phyloP scores from a whole-genome alignment of 2,888 invertebrate species.

The Agonum fuliginosum region DNA sequence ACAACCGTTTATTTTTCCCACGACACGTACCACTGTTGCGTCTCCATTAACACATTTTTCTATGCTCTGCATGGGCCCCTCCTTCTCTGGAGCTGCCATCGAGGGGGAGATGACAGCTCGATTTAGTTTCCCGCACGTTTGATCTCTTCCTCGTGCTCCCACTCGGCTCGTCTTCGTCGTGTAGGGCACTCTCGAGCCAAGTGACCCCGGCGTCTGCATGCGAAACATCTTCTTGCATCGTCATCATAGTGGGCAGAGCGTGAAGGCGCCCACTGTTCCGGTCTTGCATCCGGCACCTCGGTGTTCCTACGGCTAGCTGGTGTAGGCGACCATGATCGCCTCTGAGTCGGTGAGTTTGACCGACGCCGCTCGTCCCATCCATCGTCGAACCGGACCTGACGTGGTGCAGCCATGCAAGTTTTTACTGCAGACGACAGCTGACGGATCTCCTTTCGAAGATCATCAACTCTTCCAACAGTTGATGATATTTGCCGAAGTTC shows the following conservation, averaged over 20 bases:
- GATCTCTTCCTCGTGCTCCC: too few relatives aligned
- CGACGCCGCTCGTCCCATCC: neutral
- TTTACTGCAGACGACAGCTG: neutral
- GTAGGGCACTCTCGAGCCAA: neutral
- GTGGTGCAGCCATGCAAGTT: neutral
- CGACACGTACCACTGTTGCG: slow-evolving; percentile 1
- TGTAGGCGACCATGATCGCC: neutral
- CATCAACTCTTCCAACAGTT: neutral
- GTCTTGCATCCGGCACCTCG: too few relatives aligned
- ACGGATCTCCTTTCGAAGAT: neutral
- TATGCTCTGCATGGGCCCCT: neutral
- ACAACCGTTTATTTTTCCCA: neutral
- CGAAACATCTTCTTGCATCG: neutral
- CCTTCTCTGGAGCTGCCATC: neutral
- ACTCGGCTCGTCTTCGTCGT: neutral
- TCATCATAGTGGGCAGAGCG: neutral
- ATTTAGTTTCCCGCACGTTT: neutral
- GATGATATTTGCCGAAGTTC: neutral
- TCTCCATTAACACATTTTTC: neutral
- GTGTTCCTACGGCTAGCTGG: neutral
- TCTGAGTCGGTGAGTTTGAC: neutral
- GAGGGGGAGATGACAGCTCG: neutral
- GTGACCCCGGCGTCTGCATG: neutral
- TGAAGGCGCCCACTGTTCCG: too few relatives aligned
- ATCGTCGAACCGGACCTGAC: neutral